These are phyloP conservation scores for Lumbricus terrestris DNA, from an alignment of 2,888 invertebrate genomes.

Conservation along the genomic window DNA sequence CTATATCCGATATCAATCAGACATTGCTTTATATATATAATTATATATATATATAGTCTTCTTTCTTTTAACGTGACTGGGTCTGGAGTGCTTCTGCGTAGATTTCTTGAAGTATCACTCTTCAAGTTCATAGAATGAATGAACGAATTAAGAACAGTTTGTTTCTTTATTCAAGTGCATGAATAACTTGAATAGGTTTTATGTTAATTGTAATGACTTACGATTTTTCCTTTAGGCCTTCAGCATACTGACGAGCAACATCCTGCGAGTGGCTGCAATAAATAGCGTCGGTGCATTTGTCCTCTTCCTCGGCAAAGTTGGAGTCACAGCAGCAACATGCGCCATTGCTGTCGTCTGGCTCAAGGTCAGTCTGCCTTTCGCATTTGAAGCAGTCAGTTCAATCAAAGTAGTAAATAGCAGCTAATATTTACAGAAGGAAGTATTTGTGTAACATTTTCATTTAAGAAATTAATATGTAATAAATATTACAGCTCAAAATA, in stretches of 20 bases:
- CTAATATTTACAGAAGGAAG: background rate
- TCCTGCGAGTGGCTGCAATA: constrained; percentile 82
- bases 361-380: constrained; percentile 44
- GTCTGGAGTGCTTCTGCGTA: no score
- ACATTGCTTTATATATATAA: no score
- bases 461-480: no score
- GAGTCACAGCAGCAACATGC: constrained; percentile 80
- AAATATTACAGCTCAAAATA: background rate
- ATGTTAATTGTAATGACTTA: background rate
- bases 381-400: background rate
- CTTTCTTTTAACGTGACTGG: no score
- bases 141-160: background rate
- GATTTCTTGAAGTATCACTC: no score
- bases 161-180: background rate
- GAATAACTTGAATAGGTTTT: background rate
- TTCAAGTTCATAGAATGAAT: no score
- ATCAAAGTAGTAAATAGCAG: background rate
- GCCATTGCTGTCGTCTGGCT: constrained; percentile 71
- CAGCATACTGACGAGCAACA: constrained; percentile 69
- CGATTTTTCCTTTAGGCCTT: constrained; percentile 70
- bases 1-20: no score
- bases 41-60: no score
- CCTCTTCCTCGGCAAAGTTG: constrained; percentile 78
- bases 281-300: constrained; percentile 91
- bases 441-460: background rate